Conservation (phyloP, 2,113 vertebrate genomes). For the Microtus richardsoni region DNA sequence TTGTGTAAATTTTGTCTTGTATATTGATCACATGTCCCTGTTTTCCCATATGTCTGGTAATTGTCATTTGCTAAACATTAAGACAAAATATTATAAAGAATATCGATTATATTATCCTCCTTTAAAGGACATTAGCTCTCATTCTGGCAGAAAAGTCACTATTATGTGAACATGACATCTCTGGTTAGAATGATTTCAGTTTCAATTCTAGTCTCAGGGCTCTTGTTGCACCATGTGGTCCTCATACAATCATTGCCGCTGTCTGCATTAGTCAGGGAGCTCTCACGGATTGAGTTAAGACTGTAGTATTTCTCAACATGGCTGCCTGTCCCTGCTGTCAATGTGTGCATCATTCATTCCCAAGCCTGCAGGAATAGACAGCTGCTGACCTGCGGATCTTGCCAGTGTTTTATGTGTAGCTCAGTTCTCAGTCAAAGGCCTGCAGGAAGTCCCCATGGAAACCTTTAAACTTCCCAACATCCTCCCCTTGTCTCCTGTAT, state of each 20-base stretch:
- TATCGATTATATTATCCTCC: not conserved
- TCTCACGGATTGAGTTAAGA: not conserved
- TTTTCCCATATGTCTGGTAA: not conserved
- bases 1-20: not conserved
- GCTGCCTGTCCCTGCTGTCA: not conserved
- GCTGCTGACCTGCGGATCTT: not conserved
- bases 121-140: not conserved
- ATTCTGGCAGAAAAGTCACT: constrained; percentile 26
- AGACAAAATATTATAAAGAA: not conserved
- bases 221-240: not conserved
- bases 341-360: not conserved
- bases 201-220: not conserved
- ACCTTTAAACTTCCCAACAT: not conserved
- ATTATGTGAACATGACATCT: not conserved
- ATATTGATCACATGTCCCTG: not conserved
- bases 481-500: not conserved
- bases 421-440: not conserved
- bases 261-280: not conserved
- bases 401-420: not conserved
- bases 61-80: not conserved
- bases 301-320: not conserved
- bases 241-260: not conserved
- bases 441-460: not conserved
- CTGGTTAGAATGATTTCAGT: not conserved
- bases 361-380: not conserved